Evolutionary conservation across 2,888 invertebrate genomes (phyloP).

Genomic region (Ornithoptera priamus): DNA sequence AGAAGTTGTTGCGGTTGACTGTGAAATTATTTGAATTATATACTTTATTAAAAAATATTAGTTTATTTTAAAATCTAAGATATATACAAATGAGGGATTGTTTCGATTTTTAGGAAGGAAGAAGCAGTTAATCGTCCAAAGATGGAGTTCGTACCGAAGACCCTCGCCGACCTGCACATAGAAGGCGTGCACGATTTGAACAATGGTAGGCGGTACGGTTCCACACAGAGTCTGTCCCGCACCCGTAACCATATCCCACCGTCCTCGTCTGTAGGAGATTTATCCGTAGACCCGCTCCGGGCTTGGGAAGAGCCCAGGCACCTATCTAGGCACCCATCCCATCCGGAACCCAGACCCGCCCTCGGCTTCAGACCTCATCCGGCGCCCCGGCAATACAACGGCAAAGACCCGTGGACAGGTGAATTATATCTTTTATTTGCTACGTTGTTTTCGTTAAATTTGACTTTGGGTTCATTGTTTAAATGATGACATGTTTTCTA

Average conservation of each 20-base stretch:
- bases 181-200: conserved; percentile 87
- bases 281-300: conserved; percentile 60
- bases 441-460: conserved; percentile 47
- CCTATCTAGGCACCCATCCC: conserved; percentile 29
- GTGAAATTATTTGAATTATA: too few relatives aligned
- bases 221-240: conserved; percentile 71
- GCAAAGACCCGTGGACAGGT: conserved; percentile 82
- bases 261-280: conserved; percentile 69
- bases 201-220: conserved; percentile 82
- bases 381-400: conserved; percentile 68
- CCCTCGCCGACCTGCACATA: conserved; percentile 91
- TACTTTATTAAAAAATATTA: too few relatives aligned
- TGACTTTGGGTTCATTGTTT: conserved; percentile 28
- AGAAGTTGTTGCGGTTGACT: too few relatives aligned
- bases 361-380: conserved; percentile 61
- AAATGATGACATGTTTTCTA: not conserved
- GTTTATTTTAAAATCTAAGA: not conserved
- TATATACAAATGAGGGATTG: not conserved
- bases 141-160: conserved; percentile 94
- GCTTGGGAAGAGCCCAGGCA: conserved; percentile 64
- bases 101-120: conserved; percentile 83
- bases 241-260: conserved; percentile 59
- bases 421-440: conserved; percentile 51
- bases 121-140: conserved; percentile 94
- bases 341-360: conserved; percentile 34